phyloP scores from a whole-genome alignment of 2,888 invertebrate species.

The Didymodactylos carnosus region DNA sequence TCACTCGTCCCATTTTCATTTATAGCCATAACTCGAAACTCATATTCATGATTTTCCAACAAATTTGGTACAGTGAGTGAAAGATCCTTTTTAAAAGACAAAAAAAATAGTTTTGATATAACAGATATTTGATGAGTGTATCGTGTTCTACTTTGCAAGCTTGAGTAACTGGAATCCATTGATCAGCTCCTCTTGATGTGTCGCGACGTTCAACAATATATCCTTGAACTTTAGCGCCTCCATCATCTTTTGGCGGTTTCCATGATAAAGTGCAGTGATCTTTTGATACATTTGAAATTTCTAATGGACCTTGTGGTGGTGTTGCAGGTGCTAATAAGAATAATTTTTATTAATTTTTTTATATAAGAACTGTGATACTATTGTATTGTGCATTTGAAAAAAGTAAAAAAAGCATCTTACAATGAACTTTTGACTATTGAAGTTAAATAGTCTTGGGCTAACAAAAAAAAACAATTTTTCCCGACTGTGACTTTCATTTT shows the following conservation, averaged over 20 bases:
- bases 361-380: not conserved
- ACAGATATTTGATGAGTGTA: not conserved
- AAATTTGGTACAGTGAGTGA: conserved; percentile 60
- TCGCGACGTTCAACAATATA: conserved; percentile 88
- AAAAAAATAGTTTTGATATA: not conserved
- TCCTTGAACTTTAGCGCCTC: conserved; percentile 70
- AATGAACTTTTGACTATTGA: too few species aligned
- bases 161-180: conserved; percentile 44
- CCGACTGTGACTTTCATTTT: too few species aligned
- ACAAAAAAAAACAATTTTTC: too few species aligned
- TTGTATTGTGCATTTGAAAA: too few species aligned
- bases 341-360: not conserved
- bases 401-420: too few species aligned
- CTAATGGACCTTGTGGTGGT: conserved; percentile 72
- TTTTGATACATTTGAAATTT: conserved; percentile 64
- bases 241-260: conserved; percentile 84
- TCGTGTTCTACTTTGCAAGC: conserved; percentile 14
- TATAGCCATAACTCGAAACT: conserved; percentile 87
- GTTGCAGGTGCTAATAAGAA: conserved; percentile 55
- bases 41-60: conserved; percentile 83
- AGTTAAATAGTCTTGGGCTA: too few species aligned
- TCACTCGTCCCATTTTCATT: conserved; percentile 93
- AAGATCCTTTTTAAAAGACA: not conserved
- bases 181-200: conserved; percentile 47
- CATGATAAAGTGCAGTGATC: conserved; percentile 77